A percentile compares a stretch with the other conserved stretches of the same genome.
Evolutionary conservation across 2,888 invertebrate genomes (phyloP).

Genomic region (Selenia dentaria): DNA sequence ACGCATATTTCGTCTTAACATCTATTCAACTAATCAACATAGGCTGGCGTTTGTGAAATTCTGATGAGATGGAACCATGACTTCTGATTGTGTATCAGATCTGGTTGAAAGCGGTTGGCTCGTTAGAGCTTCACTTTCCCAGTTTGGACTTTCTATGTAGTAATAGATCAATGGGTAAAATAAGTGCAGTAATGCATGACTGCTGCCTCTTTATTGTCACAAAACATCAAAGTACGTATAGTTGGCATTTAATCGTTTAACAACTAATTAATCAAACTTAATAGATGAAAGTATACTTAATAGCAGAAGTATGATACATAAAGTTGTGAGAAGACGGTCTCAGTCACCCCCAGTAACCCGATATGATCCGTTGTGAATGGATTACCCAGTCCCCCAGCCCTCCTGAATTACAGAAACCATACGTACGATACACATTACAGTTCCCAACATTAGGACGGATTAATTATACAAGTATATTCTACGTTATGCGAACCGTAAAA

Average conservation of each 20-base stretch:
- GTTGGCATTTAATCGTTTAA: background rate
- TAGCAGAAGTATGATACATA: constrained; percentile 38
- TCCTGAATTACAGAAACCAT: constrained; percentile 83
- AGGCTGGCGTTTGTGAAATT: constrained; percentile 27
- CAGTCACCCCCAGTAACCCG: constrained; percentile 67
- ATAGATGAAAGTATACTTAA: too few relatives aligned
- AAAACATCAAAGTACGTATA: too few relatives aligned
- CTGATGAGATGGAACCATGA: constrained; percentile 31
- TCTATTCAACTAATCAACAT: constrained; percentile 39
- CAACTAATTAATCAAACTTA: background rate
- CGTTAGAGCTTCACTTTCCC: too few relatives aligned
- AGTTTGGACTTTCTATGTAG: too few relatives aligned
- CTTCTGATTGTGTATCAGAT: too few relatives aligned
- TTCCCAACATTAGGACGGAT: constrained; percentile 72
- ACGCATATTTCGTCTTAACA: too few relatives aligned
- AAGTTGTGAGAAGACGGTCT: constrained; percentile 60
- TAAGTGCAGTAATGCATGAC: too few relatives aligned
- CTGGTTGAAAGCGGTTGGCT: too few relatives aligned
- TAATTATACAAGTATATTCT: constrained; percentile 71
- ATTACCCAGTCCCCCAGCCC: constrained; percentile 61
- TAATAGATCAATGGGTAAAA: too few relatives aligned
- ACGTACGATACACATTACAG: constrained; percentile 71
- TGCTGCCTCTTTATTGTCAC: too few relatives aligned
- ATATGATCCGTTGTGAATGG: constrained; percentile 71
- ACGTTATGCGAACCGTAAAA: constrained; percentile 54